phyloP scores from a whole-genome alignment of 2,797 vertebrate species.

The Esox lucius region DNA sequence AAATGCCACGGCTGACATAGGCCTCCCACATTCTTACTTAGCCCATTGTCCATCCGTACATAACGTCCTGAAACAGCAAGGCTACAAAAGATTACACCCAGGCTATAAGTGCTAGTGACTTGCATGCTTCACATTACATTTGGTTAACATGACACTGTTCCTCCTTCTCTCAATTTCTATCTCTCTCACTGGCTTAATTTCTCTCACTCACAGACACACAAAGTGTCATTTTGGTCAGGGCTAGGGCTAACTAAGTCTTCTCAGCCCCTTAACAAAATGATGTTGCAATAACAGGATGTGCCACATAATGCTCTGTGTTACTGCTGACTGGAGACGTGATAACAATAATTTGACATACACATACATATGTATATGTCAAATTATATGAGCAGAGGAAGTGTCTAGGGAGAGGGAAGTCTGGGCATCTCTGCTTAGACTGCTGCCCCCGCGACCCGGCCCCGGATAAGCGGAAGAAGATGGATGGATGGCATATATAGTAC shows the following conservation, averaged over 20 bases:
- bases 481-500: too few species aligned
- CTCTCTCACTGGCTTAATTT: not conserved
- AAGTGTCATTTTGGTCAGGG: not conserved
- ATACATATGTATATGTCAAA: too few species aligned
- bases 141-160: not conserved
- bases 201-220: not conserved
- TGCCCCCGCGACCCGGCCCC: too few species aligned
- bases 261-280: not conserved
- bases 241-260: not conserved
- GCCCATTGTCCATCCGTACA: not conserved
- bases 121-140: not conserved
- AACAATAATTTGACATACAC: not conserved
- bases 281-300: constrained; percentile 1
- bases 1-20: not conserved
- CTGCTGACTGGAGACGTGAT: not conserved
- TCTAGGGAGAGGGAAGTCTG: too few species aligned
- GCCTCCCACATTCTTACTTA: not conserved
- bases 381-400: too few species aligned
- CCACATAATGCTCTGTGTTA: not conserved
- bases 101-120: not conserved
- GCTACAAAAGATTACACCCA: not conserved
- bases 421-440: too few species aligned
- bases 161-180: not conserved
- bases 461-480: too few species aligned
- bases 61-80: not conserved